phyloP scores from a whole-genome alignment of 2,113 vertebrate species.

The Platanista minor region DNA sequence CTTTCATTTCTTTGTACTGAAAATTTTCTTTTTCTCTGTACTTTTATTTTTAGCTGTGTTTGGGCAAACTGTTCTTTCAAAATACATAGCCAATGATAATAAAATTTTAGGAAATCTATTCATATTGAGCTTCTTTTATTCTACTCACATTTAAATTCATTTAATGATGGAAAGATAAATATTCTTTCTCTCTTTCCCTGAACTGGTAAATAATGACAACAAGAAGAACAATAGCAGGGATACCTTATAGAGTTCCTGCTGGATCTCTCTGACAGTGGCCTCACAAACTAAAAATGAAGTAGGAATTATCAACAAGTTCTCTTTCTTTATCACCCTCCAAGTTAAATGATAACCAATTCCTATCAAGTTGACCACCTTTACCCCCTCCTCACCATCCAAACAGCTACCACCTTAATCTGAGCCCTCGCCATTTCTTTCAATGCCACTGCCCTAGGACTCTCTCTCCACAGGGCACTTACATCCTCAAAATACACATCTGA shows the following conservation, averaged over 20 bases:
- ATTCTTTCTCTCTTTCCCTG: not conserved
- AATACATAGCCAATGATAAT: not conserved
- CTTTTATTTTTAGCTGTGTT: not conserved
- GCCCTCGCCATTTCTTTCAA: not conserved
- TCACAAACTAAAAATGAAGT: not conserved
- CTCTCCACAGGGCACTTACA: not conserved
- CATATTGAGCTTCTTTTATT: not conserved
- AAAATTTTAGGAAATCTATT: not conserved
- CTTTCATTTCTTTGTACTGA: not conserved
- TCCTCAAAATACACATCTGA: not conserved
- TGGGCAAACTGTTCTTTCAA: not conserved
- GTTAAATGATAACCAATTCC: not conserved
- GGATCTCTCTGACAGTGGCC: not conserved
- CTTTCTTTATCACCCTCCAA: not conserved
- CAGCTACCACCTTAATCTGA: not conserved
- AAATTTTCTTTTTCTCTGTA: not conserved
- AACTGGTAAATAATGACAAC: not conserved
- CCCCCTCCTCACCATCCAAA: not conserved
- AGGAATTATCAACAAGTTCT: not conserved
- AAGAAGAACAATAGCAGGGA: not conserved
- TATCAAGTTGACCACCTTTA: not conserved
- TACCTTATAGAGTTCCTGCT: not conserved
- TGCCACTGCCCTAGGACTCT: too few species aligned
- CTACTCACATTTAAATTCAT: not conserved
- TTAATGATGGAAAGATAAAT: not conserved